Base-by-base conservation (phyloP, 2,888 invertebrate species). In the Aleiodes leptofemur region DNA sequence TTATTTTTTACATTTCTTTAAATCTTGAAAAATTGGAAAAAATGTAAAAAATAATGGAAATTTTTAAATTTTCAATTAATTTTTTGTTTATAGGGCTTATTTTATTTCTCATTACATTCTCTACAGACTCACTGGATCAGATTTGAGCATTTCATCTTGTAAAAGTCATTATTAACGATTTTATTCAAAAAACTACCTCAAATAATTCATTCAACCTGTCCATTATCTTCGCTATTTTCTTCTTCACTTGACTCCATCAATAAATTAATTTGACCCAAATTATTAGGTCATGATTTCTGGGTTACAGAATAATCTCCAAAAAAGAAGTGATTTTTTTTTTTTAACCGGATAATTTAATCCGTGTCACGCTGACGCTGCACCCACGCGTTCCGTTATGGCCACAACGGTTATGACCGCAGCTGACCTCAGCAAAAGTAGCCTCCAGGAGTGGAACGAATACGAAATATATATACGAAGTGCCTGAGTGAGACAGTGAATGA, bases 281-380 rank as follows among this genome's bases (percentile, higher is more conserved):
- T 8, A 55, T 55, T 55, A 23, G 64, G 43, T 64, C 14, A 64
- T 43, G 64, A 43, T 16, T 16, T 48, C n/a, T 43, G 38, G 38
- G 38, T 14, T 43, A 43, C n/a, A 43, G 4, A 61, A 14, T 43
- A 7, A 38, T 43, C 61, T 38, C 43, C 14, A 48, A 64, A 64
- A 64, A 64, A 43, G 3, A 43, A 43, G 9, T 3, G 43, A 43
- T 43, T 43, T 43, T 43, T 29, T 43, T 29, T 43, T 23, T 23
- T 23, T 23, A 23, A 23, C 11, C 11, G 16, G 48, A 64, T 64
- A 64, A 64, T 64, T 85, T 82, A 84, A 86, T 84, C 82, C 78
- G 82, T 83, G 84, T 85, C 84, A 84, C 83, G 82, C 80, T 82
- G 82, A 84, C 82, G 85, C 82, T 83, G 82, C 86, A 83, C 83